Conservation (phyloP, 2,888 invertebrate species). For the Lasioglossum vierecki region DNA sequence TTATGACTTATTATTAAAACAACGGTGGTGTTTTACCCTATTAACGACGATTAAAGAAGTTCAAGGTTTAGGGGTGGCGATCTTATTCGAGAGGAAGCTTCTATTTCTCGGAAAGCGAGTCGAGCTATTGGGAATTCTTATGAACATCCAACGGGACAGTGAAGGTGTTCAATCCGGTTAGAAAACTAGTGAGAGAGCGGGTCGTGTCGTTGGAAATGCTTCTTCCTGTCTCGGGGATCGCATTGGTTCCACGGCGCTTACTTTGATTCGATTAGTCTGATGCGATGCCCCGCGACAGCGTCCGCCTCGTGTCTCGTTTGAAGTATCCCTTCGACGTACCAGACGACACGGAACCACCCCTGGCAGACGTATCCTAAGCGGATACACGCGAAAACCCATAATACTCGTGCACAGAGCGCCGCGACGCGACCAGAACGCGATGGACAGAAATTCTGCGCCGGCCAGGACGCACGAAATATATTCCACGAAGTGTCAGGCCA, state of each 20-base stretch:
- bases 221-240: neutral
- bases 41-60: neutral
- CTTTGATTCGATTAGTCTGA: slow-evolving; percentile 40
- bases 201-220: neutral
- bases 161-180: neutral
- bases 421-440: neutral
- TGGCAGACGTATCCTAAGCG: slow-evolving; percentile 39
- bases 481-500: slow-evolving; percentile 63
- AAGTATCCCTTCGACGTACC: slow-evolving; percentile 29
- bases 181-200: neutral
- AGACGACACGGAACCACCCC: slow-evolving; percentile 13
- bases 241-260: slow-evolving; percentile 14
- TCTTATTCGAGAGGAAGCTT: neutral
- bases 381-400: slow-evolving; percentile 37
- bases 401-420: neutral
- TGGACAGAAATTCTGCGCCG: slow-evolving; percentile 40
- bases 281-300: neutral
- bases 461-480: slow-evolving; percentile 60
- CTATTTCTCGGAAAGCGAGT: neutral
- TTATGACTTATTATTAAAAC: too few species aligned
- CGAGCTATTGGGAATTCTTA: neutral
- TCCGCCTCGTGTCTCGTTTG: slow-evolving; percentile 16
- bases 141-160: neutral
- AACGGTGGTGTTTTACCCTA: too few species aligned
- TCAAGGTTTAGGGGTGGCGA: neutral